Conservation (phyloP, 2,113 vertebrate genomes). For the Sinocyclocheilus rhinocerous region DNA sequence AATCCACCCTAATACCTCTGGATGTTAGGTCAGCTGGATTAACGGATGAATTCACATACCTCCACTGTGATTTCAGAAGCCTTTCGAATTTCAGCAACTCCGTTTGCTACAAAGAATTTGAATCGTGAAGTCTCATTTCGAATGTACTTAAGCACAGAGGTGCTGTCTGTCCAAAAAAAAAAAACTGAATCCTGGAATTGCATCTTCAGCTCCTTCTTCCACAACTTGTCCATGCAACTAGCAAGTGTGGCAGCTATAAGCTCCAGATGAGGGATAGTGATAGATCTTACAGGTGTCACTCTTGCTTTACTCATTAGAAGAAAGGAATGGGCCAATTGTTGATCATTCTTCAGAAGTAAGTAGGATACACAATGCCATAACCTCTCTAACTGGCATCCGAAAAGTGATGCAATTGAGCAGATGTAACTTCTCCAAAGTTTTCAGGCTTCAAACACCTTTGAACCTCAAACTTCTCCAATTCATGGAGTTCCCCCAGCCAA, state of each 20-base stretch:
- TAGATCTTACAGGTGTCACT: not conserved
- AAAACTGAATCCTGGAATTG: not conserved
- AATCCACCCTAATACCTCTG: not conserved
- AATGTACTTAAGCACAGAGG: not conserved
- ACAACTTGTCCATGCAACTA: not conserved
- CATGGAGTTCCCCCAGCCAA: not conserved
- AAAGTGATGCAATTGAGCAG: not conserved
- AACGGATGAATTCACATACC: not conserved
- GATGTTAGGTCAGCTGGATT: not conserved
- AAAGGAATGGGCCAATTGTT: not conserved
- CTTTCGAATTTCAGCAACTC: not conserved
- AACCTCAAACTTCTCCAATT: not conserved
- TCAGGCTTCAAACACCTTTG: not conserved
- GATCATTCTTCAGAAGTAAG: not conserved
- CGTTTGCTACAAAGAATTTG: not conserved
- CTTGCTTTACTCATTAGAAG: not conserved
- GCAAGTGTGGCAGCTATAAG: not conserved
- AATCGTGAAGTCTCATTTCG: not conserved
- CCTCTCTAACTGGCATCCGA: not conserved
- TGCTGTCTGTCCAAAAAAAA: not conserved
- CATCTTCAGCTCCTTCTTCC: not conserved
- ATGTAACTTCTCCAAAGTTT: conserved; percentile 14
- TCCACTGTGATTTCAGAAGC: conserved; percentile 3
- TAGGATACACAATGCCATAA: not conserved
- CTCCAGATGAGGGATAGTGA: not conserved